Percentiles rank a stretch among this genome's conserved stretches.
These are phyloP conservation scores for Deilephila porcellus DNA, from an alignment of 2,888 invertebrate genomes.

Conservation along the genomic window DNA sequence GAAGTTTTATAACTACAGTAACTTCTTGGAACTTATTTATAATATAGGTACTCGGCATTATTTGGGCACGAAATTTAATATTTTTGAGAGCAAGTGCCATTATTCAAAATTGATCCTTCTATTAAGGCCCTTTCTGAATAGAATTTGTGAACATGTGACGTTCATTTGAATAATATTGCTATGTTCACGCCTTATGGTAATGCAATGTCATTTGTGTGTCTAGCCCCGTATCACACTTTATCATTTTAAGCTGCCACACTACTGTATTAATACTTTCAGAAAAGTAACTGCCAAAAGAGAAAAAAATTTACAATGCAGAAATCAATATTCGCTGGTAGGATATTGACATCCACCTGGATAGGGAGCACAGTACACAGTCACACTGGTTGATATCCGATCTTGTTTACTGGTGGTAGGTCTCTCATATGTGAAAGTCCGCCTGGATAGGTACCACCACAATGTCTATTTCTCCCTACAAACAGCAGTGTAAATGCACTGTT, in stretches of 20 bases:
- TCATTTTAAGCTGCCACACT: slow-evolving; percentile 35
- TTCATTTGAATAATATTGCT: slow-evolving; percentile 3
- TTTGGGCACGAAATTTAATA: not conserved
- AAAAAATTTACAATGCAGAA: not conserved
- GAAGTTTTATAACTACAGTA: too few relatives aligned
- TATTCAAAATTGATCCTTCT: not conserved
- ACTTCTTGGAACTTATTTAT: too few relatives aligned
- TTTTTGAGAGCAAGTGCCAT: not conserved
- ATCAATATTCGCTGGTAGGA: too few relatives aligned
- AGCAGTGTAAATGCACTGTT: too few relatives aligned
- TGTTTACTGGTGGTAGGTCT: too few relatives aligned
- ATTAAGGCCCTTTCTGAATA: not conserved
- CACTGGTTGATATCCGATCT: too few relatives aligned
- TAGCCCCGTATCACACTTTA: slow-evolving; percentile 40
- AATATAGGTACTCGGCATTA: too few relatives aligned
- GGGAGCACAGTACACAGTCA: too few relatives aligned
- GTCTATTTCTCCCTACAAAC: too few relatives aligned
- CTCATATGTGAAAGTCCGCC: too few relatives aligned
- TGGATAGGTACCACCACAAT: too few relatives aligned
- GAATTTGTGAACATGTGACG: not conserved
- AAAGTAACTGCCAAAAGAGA: not conserved
- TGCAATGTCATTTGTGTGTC: slow-evolving; percentile 34
- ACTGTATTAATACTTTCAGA: slow-evolving; percentile 42
- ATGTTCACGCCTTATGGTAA: slow-evolving; percentile 32
- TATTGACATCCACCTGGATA: too few relatives aligned